A percentile compares a stretch with the other conserved stretches of the same genome.
phyloP scores from a whole-genome alignment of 2,113 vertebrate species.

The Saccopteryx leptura region DNA sequence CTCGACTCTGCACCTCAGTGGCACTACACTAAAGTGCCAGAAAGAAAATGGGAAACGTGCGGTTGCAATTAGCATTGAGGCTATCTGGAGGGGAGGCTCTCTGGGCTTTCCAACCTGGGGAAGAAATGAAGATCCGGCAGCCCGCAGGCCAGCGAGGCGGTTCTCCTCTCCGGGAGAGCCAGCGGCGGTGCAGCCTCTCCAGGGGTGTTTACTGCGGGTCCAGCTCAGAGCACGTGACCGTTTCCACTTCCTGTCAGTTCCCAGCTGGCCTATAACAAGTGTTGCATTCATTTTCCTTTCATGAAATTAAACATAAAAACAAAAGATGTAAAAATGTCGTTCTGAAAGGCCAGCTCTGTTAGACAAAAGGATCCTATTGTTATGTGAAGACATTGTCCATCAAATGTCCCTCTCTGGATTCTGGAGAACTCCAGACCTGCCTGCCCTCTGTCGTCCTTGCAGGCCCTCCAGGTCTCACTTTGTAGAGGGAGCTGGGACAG shows the following conservation, averaged over 20 bases:
- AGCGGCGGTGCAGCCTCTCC: neutral
- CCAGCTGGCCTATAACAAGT: neutral
- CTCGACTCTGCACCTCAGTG: neutral
- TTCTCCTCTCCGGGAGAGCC: neutral
- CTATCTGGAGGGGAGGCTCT: neutral
- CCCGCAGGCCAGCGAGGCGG: neutral
- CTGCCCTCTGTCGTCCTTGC: neutral
- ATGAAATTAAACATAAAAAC: slow-evolving; percentile 39
- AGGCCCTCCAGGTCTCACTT: neutral
- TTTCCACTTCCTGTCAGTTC: neutral
- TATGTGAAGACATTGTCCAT: neutral
- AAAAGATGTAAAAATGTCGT: slow-evolving; percentile 6
- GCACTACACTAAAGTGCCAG: neutral
- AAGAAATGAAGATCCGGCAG: neutral
- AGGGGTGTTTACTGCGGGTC: neutral
- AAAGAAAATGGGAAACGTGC: neutral
- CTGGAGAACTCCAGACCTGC: neutral
- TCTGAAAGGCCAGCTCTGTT: neutral
- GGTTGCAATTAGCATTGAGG: neutral
- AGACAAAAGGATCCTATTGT: neutral
- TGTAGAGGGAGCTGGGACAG: neutral
- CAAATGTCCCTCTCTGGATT: neutral
- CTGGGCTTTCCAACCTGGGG: neutral
- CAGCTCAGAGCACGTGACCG: neutral
- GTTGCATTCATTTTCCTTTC: neutral